These are phyloP conservation scores for Allygus modestus DNA, from an alignment of 2,888 invertebrate genomes.

Conservation along the genomic window DNA sequence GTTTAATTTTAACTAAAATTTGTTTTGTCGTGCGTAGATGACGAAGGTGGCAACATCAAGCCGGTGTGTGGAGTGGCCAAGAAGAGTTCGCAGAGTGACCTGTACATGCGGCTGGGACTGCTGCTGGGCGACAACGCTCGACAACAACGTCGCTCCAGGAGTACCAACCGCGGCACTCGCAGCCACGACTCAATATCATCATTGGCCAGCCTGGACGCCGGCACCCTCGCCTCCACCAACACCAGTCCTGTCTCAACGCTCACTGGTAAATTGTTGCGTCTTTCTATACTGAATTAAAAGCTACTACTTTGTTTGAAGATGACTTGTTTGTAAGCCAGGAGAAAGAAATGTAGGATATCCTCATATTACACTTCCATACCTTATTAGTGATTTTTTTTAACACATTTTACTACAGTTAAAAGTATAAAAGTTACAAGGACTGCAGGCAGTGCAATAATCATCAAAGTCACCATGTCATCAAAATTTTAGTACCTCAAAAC, in stretches of 20 bases:
- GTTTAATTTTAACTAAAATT: too few species aligned
- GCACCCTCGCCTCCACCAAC: conserved; percentile 87
- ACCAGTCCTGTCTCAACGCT: conserved; percentile 94
- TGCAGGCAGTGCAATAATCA: too few species aligned
- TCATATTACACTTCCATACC: too few species aligned
- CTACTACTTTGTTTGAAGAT: too few species aligned
- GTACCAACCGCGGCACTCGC: conserved; percentile 72
- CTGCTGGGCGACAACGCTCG: conserved; percentile 84
- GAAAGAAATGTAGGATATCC: too few species aligned
- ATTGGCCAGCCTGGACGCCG: conserved; percentile 78
- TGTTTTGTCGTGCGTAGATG: conserved; percentile 76
- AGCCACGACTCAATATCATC: conserved; percentile 76
- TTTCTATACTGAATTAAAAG: too few species aligned
- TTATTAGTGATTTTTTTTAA: too few species aligned
- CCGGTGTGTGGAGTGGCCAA: conserved; percentile 73
- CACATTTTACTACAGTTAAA: too few species aligned
- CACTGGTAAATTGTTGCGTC: conserved; percentile 79
- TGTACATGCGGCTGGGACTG: conserved; percentile 90
- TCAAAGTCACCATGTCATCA: too few species aligned
- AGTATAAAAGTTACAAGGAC: too few species aligned
- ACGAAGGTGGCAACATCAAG: conserved; percentile 84
- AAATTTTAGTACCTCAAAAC: too few species aligned
- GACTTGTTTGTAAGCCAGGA: too few species aligned
- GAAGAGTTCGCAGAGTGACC: conserved; percentile 84
- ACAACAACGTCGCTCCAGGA: conserved; percentile 72